Percentiles rank a stretch among this genome's conserved stretches.
Conservation (phyloP, 2,888 invertebrate genomes). For the Trichogramma evanescens region DNA sequence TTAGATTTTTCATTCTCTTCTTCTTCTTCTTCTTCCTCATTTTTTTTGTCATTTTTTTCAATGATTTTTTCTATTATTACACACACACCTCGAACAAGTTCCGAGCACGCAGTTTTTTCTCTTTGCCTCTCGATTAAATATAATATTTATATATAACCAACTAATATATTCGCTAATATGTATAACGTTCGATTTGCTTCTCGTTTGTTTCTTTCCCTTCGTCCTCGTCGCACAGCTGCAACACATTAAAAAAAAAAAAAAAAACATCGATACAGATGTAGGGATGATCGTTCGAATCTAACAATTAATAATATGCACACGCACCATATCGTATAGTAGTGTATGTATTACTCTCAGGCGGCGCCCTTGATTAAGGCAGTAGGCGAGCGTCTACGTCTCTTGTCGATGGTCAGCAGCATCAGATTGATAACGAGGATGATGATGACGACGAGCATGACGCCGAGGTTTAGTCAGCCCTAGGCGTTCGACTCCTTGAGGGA, state of each 20-base stretch:
- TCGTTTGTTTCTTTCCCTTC: too few species aligned
- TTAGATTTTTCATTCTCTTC: not conserved
- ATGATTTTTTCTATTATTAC: not conserved
- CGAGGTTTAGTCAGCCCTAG: conserved; percentile 52
- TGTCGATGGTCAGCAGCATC: too few species aligned
- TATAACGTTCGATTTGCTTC: too few species aligned
- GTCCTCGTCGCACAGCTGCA: too few species aligned
- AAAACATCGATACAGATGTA: too few species aligned
- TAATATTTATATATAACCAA: too few species aligned
- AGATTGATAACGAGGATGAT: not conserved
- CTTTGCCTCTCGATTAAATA: too few species aligned
- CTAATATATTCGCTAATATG: too few species aligned
- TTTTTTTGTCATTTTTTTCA: conserved; percentile 5
- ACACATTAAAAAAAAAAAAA: too few species aligned
- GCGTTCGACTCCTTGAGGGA: conserved; percentile 88
- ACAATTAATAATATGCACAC: not conserved
- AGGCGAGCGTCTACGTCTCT: too few species aligned
- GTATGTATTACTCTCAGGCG: not conserved
- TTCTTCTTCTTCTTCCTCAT: not conserved
- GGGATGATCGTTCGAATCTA: not conserved
- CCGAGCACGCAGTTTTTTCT: too few species aligned
- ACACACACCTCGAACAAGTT: conserved; percentile 31
- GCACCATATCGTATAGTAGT: not conserved
- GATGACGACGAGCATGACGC: conserved; percentile 17
- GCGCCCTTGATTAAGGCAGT: too few species aligned